phyloP scores from a whole-genome alignment of 1,140 invertebrate genomes.

The Caerostris darwini region DNA sequence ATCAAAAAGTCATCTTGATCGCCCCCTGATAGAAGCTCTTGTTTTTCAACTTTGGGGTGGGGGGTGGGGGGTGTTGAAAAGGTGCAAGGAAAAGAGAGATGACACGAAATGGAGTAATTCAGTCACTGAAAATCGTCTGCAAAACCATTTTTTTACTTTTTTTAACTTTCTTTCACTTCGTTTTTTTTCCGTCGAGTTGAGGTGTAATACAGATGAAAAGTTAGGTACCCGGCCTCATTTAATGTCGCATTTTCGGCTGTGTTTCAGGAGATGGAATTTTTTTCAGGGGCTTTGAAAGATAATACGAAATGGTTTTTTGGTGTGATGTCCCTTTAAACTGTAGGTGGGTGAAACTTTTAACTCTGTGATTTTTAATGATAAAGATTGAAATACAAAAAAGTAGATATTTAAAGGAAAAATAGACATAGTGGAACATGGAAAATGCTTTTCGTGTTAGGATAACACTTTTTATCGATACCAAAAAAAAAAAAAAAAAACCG shows the following conservation, averaged over 20 bases:
- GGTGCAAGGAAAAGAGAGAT: no score
- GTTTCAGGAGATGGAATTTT: neutral
- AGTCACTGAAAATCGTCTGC: constrained; percentile 27
- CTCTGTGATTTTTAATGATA: no score
- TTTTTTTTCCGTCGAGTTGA: neutral
- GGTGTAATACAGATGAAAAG: neutral
- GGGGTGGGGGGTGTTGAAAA: neutral
- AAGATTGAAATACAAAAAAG: neutral
- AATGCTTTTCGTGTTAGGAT: neutral
- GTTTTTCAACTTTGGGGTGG: neutral
- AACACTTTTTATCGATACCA: neutral
- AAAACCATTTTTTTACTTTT: neutral
- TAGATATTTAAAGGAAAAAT: neutral
- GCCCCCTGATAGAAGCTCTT: neutral
- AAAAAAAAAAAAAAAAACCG: neutral
- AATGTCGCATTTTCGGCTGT: neutral
- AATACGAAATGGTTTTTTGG: neutral
- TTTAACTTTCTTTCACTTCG: neutral
- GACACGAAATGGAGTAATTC: neutral
- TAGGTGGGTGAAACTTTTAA: neutral
- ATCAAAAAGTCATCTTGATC: constrained; percentile 73
- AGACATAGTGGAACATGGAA: neutral
- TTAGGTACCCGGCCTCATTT: neutral
- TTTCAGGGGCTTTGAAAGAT: neutral
- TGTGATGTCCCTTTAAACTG: neutral